phyloP scores from a whole-genome alignment of 2,888 invertebrate species.

The Oconnorella tubifera region DNA sequence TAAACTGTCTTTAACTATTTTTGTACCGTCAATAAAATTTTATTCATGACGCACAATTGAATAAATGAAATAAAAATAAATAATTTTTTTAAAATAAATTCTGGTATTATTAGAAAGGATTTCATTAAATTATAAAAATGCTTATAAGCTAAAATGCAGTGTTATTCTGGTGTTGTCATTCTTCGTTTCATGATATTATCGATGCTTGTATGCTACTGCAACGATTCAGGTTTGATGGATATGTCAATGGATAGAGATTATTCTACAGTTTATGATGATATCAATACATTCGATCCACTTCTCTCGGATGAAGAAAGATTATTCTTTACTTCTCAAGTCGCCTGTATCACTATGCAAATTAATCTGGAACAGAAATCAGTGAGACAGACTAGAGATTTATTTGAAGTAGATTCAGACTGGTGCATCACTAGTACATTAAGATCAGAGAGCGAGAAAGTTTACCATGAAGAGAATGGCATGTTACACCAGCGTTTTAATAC shows the following conservation, averaged over 20 bases:
- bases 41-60: too few species aligned
- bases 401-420: slow-evolving; percentile 49
- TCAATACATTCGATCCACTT: slow-evolving; percentile 44
- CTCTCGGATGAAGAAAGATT: slow-evolving; percentile 47
- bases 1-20: too few species aligned
- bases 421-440: slow-evolving; percentile 35
- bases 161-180: too few species aligned
- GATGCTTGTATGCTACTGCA: too few species aligned
- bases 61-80: too few species aligned
- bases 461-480: not conserved
- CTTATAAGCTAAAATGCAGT: too few species aligned
- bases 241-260: slow-evolving; percentile 51
- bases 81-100: too few species aligned
- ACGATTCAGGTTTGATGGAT: slow-evolving; percentile 47
- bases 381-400: slow-evolving; percentile 45
- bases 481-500: not conserved
- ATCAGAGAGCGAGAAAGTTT: not conserved
- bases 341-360: slow-evolving; percentile 46
- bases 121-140: too few species aligned
- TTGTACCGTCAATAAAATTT: too few species aligned
- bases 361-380: slow-evolving; percentile 46
- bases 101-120: too few species aligned
- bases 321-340: slow-evolving; percentile 51
- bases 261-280: slow-evolving; percentile 41
- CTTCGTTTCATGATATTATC: too few species aligned